These are phyloP conservation scores for Harpia harpyja DNA, from an alignment of 2,797 vertebrate species.

Conservation along the genomic window DNA sequence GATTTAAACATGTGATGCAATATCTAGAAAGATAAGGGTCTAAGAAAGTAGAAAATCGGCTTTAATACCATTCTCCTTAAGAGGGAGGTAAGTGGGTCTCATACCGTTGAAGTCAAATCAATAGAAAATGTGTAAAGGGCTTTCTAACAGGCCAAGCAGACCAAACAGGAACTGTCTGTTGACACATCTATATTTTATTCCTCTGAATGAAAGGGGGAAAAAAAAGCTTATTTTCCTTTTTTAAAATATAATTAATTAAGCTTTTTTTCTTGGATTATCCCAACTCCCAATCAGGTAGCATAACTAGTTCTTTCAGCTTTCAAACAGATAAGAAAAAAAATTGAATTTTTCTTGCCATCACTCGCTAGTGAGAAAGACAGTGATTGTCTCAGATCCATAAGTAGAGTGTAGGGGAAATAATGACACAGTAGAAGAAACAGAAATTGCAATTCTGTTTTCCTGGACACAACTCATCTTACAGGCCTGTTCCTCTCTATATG, in stretches of 20 bases:
- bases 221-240: background rate
- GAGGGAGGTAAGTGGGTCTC: background rate
- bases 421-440: background rate
- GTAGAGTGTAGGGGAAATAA: background rate
- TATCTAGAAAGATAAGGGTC: background rate
- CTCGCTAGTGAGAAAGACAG: background rate
- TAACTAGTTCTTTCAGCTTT: background rate
- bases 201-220: background rate
- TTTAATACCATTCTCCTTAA: background rate
- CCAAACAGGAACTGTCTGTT: background rate
- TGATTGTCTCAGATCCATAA: background rate
- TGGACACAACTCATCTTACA: background rate
- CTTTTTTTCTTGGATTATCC: background rate
- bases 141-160: background rate
- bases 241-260: background rate
- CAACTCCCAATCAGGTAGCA: background rate
- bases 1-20: background rate
- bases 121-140: background rate
- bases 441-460: background rate
- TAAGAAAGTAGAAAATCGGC: background rate
- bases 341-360: background rate
- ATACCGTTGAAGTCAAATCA: background rate
- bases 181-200: background rate
- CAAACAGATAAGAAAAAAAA: background rate
- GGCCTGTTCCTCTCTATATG: background rate